phyloP scores from a whole-genome alignment of 1,140 invertebrate species.

The Plectus sambesii region DNA sequence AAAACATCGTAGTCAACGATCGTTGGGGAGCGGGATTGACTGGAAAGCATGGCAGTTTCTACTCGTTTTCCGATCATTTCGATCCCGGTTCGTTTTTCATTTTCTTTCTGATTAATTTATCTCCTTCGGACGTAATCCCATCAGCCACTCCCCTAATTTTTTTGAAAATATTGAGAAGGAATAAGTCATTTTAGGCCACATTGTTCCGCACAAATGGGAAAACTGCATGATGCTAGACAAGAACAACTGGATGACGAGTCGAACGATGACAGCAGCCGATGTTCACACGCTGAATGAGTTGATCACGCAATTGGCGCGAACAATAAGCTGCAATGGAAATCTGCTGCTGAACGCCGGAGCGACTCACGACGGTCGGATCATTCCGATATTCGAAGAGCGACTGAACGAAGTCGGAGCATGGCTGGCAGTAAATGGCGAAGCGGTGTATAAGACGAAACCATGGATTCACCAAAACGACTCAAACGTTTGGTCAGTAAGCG shows the following conservation, averaged over 20 bases:
- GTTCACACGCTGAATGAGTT: constrained; percentile 46
- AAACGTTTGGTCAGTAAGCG: no score
- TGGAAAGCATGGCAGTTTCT: constrained; percentile 78
- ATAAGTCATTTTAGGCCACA: constrained; percentile 28
- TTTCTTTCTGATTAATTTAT: no score
- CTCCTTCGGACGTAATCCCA: no score
- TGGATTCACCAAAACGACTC: constrained; percentile 42
- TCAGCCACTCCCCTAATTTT: no score
- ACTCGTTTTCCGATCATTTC: constrained; percentile 66
- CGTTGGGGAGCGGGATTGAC: constrained; percentile 65
- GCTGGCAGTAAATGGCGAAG: constrained; percentile 72
- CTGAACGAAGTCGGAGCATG: constrained; percentile 60
- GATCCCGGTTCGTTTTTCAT: no score
- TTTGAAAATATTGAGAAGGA: not conserved
- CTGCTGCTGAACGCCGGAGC: constrained; percentile 55
- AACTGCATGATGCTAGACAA: constrained; percentile 71
- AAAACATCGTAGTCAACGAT: constrained; percentile 74
- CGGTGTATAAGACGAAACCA: constrained; percentile 68
- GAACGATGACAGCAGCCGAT: constrained; percentile 52
- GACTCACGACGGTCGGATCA: constrained; percentile 72
- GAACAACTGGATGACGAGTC: constrained; percentile 74
- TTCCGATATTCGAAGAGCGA: constrained; percentile 77
- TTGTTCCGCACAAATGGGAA: constrained; percentile 50
- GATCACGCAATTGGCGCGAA: constrained; percentile 44
- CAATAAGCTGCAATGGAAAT: constrained; percentile 50